phyloP scores from a whole-genome alignment of 2,888 invertebrate genomes.

The Chymomyza procnemis region DNA sequence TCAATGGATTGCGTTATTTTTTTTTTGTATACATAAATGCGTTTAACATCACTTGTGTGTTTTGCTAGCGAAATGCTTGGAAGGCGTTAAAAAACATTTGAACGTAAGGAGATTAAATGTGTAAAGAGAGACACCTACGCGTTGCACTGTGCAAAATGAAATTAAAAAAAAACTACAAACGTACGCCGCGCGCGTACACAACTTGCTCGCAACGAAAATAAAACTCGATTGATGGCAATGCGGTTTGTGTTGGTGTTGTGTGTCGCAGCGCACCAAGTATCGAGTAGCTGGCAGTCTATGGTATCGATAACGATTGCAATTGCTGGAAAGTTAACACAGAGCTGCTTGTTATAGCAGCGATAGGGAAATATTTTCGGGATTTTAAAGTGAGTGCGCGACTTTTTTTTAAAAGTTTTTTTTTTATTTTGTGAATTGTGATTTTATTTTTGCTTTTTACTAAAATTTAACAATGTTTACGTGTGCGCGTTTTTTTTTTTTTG shows the following conservation, averaged over 20 bases:
- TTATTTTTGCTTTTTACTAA: no score
- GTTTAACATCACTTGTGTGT: constrained; percentile 42
- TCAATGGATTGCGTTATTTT: constrained; percentile 31
- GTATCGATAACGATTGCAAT: neutral
- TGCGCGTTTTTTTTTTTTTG: neutral
- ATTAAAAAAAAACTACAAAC: constrained; percentile 13
- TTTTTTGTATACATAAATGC: constrained; percentile 33
- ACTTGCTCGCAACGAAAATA: neutral
- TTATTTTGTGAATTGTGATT: neutral
- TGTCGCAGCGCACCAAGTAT: neutral
- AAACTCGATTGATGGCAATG: neutral
- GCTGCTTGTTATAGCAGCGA: neutral
- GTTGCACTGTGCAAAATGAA: neutral
- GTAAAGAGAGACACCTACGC: neutral
- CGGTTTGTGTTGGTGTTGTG: neutral
- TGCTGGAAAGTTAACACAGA: neutral
- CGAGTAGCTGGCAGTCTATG: neutral
- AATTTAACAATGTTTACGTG: no score
- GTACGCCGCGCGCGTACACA: constrained; percentile 6
- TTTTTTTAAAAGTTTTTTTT: neutral
- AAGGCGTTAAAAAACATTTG: constrained; percentile 30
- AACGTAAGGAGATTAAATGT: neutral
- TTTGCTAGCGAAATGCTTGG: constrained; percentile 3
- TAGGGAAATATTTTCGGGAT: neutral
- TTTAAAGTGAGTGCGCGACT: neutral